Percentiles rank a stretch among this genome's conserved stretches.
Conservation (phyloP, 2,113 vertebrate genomes). For the Oncorhynchus kisutch region DNA sequence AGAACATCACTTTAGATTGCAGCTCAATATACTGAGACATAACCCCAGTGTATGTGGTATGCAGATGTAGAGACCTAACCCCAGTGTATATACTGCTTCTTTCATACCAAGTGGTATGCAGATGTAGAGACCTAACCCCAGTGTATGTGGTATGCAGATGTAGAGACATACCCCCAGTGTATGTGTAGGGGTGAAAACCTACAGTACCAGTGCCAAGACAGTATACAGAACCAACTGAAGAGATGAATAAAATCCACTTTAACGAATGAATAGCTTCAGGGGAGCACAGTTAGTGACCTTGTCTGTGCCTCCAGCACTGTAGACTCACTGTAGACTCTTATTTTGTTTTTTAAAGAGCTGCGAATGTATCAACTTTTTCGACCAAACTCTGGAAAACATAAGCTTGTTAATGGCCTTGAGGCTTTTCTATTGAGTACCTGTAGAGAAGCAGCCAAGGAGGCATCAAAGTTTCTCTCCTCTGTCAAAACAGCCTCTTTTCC, state of each 20-base stretch:
- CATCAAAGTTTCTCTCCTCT: not conserved
- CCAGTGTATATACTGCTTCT: too few species aligned
- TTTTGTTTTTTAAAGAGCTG: not conserved
- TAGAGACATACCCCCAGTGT: too few species aligned
- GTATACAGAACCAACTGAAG: constrained; percentile 15
- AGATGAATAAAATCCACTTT: constrained; percentile 9
- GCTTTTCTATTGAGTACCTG: not conserved
- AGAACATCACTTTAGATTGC: too few species aligned
- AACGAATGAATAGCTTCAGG: constrained; percentile 29
- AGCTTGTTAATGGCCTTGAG: constrained; percentile 10
- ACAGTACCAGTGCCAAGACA: not conserved
- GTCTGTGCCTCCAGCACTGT: not conserved
- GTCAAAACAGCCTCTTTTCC: not conserved
- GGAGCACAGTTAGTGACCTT: not conserved
- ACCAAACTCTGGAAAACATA: constrained; percentile 15
- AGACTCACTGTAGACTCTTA: not conserved
- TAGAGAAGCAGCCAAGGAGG: not conserved
- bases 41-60: too few species aligned
- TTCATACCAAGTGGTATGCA: too few species aligned
- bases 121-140: too few species aligned
- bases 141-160: too few species aligned
- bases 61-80: too few species aligned
- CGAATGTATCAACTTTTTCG: constrained; percentile 18
- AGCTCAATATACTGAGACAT: too few species aligned
- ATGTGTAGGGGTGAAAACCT: not conserved